Evolutionary conservation across 1,140 invertebrate species (phyloP).

Genomic region (Drosophila insularis): DNA sequence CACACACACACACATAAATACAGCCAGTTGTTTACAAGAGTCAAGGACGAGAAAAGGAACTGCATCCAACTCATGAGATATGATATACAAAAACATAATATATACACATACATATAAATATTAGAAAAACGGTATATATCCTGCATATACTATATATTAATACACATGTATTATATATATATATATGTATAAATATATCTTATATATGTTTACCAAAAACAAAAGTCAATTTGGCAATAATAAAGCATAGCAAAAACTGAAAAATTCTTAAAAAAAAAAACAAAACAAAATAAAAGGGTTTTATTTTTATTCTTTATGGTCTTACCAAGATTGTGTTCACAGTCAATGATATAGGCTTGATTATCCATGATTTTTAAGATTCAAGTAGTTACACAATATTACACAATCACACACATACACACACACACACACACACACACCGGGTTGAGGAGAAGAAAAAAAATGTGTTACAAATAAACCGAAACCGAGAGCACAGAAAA

Average conservation of each 20-base stretch:
- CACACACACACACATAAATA: constrained; percentile 11
- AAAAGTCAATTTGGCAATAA: constrained; percentile 74
- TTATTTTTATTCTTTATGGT: constrained; percentile 22
- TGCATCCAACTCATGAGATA: constrained; percentile 38
- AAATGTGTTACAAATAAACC: neutral
- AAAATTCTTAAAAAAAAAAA: constrained; percentile 25
- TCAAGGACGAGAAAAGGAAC: constrained; percentile 32
- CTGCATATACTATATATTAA: constrained; percentile 32
- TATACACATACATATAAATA: constrained; percentile 15
- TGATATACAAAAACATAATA: constrained; percentile 16
- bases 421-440: too few species aligned
- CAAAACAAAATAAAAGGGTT: neutral
- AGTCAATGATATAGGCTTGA: constrained; percentile 59
- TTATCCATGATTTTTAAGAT: constrained; percentile 59
- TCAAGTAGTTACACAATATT: too few species aligned
- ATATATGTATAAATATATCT: constrained; percentile 36
- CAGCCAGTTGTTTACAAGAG: constrained; percentile 29
- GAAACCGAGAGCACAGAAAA: neutral
- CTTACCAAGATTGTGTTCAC: constrained; percentile 65
- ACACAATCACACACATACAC: too few species aligned
- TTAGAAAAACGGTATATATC: constrained; percentile 67
- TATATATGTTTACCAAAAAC: constrained; percentile 45
- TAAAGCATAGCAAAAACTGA: constrained; percentile 70
- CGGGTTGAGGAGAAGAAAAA: too few species aligned
- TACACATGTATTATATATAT: constrained; percentile 51